phyloP scores from a whole-genome alignment of 2,797 vertebrate genomes.

The Clarias platycephalus region DNA sequence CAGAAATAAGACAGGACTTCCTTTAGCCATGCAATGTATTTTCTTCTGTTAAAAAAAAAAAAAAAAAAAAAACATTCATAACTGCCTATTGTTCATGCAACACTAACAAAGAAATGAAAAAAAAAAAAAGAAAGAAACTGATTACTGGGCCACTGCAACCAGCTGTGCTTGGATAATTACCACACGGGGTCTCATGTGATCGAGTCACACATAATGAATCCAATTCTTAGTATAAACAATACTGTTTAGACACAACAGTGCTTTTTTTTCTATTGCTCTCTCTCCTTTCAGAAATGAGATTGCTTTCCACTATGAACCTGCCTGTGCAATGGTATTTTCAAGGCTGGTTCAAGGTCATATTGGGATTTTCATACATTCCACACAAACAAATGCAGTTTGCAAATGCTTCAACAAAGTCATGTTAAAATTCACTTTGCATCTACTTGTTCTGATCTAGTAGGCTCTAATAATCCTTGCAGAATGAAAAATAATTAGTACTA shows the following conservation, averaged over 20 bases:
- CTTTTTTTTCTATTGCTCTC: conserved; percentile 23
- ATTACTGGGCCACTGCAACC: neutral
- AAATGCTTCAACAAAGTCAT: conserved; percentile 9
- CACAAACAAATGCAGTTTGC: neutral
- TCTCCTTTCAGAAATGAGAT: conserved; percentile 11
- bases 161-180: conserved; percentile 45
- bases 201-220: conserved; percentile 48
- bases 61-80: conserved; percentile 21
- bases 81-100: neutral
- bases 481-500: neutral
- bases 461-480: neutral
- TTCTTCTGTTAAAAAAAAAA: conserved; percentile 58
- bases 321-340: conserved; percentile 44
- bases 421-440: conserved; percentile 13
- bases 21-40: conserved; percentile 56
- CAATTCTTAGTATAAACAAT: conserved; percentile 56
- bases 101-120: neutral
- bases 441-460: neutral
- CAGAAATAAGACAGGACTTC: conserved; percentile 28
- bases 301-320: conserved; percentile 5
- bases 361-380: conserved; percentile 10
- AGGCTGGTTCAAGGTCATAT: conserved; percentile 64
- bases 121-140: neutral
- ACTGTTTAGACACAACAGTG: conserved; percentile 36
- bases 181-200: conserved; percentile 43